A percentile compares a stretch with the other conserved stretches of the same genome.
phyloP scores from a whole-genome alignment of 1,140 invertebrate genomes.

The Drosophila suzukii region DNA sequence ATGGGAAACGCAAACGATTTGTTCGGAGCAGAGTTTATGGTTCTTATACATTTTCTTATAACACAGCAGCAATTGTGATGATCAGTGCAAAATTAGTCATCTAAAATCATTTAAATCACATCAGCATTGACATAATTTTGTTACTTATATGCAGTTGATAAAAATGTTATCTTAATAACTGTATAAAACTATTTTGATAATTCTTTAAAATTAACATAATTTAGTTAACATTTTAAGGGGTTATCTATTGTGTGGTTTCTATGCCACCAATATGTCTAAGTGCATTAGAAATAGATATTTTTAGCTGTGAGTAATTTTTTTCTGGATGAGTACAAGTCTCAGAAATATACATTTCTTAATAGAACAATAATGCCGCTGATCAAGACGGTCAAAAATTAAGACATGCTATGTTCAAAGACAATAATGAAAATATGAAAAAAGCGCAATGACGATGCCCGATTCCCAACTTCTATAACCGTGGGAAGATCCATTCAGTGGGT shows the following conservation, averaged over 20 bases:
- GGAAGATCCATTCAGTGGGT: conserved; percentile 46
- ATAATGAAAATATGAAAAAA: conserved; percentile 16
- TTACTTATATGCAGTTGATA: no score
- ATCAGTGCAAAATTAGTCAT: not conserved
- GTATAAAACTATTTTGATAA: no score
- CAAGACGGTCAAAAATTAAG: not conserved
- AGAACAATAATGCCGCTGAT: not conserved
- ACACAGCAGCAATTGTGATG: not conserved
- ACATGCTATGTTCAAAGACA: not conserved
- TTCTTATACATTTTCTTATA: not conserved
- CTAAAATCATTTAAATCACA: no score
- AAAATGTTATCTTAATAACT: no score
- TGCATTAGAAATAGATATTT: not conserved
- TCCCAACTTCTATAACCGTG: conserved; percentile 27
- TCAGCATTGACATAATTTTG: no score
- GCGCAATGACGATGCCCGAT: not conserved
- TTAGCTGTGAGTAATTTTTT: not conserved
- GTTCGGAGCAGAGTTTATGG: not conserved
- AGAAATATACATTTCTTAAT: not conserved
- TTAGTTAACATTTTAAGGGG: no score
- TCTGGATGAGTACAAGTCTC: no score
- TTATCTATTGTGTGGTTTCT: no score
- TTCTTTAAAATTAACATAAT: no score
- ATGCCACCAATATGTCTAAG: no score
- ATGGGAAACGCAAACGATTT: conserved; percentile 22